Evolutionary conservation across 2,113 vertebrate species (phyloP).

Genomic region (Cettia cetti): DNA sequence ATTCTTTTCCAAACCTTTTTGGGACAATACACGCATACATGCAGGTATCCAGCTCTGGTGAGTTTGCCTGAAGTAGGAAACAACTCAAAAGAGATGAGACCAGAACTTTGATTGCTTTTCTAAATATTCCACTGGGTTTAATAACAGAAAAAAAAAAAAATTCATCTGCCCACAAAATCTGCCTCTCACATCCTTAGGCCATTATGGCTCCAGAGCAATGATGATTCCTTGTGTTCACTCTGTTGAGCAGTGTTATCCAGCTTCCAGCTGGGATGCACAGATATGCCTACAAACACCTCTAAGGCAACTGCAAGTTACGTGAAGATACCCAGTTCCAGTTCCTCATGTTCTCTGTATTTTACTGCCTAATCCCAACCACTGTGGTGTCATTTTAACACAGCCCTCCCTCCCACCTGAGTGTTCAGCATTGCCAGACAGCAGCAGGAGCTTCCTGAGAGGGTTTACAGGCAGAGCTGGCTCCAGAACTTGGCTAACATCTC

Average conservation of each 20-base stretch:
- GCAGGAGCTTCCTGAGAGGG: background rate
- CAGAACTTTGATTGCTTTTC: background rate
- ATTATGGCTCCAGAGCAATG: background rate
- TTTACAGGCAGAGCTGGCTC: background rate
- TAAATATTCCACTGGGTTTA: background rate
- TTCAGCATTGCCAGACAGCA: background rate
- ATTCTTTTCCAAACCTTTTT: background rate
- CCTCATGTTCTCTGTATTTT: background rate
- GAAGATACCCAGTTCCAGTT: background rate
- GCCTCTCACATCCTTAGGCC: background rate
- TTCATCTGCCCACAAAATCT: background rate
- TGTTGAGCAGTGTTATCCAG: background rate
- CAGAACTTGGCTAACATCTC: background rate
- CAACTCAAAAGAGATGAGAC: accelerated
- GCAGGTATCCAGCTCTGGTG: background rate
- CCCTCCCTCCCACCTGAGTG: background rate
- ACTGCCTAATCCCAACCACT: background rate
- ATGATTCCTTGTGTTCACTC: background rate
- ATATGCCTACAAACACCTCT: background rate
- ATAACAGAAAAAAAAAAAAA: background rate
- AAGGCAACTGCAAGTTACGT: background rate
- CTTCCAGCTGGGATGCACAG: background rate
- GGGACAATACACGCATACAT: background rate
- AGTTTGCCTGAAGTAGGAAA: background rate
- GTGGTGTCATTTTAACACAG: background rate